A percentile compares a stretch with the other conserved stretches of the same genome.
Conservation (phyloP, 2,888 invertebrate species). For the Cyclophora punctaria region DNA sequence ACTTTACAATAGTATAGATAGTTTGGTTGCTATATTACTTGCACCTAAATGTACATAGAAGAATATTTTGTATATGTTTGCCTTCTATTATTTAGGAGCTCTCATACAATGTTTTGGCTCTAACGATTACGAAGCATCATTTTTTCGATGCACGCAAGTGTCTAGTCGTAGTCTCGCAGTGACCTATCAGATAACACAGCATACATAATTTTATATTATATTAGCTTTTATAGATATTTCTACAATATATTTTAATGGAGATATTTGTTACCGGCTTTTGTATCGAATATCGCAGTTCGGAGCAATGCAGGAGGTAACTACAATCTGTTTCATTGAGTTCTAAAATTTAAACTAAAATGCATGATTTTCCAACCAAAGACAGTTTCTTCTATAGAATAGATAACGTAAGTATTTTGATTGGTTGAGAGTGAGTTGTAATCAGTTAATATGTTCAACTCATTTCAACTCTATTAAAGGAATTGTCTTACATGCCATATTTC, state of each 20-base stretch:
- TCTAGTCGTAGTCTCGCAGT: conserved; percentile 22
- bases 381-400: too few relatives aligned
- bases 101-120: conserved; percentile 10
- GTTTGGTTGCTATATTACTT: conserved; percentile 11
- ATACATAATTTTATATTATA: conserved; percentile 24
- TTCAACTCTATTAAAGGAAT: too few relatives aligned
- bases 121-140: conserved; percentile 12
- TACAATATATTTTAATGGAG: conserved; percentile 29
- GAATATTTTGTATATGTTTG: conserved; percentile 33
- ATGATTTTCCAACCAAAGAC: too few relatives aligned
- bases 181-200: conserved; percentile 14
- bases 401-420: too few relatives aligned
- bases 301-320: conserved; percentile 18
- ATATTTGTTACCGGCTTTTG: conserved; percentile 39
- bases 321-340: too few relatives aligned
- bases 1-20: conserved; percentile 5
- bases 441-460: too few relatives aligned
- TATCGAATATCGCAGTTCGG: conserved; percentile 17
- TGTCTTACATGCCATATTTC: too few relatives aligned
- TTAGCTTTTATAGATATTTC: conserved; percentile 33
- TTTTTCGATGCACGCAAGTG: conserved; percentile 17
- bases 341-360: too few relatives aligned
- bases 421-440: too few relatives aligned
- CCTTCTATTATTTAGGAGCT: conserved; percentile 25
- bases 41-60: conserved; percentile 19